phyloP scores from a whole-genome alignment of 2,113 vertebrate genomes.

The Bos indicus region DNA sequence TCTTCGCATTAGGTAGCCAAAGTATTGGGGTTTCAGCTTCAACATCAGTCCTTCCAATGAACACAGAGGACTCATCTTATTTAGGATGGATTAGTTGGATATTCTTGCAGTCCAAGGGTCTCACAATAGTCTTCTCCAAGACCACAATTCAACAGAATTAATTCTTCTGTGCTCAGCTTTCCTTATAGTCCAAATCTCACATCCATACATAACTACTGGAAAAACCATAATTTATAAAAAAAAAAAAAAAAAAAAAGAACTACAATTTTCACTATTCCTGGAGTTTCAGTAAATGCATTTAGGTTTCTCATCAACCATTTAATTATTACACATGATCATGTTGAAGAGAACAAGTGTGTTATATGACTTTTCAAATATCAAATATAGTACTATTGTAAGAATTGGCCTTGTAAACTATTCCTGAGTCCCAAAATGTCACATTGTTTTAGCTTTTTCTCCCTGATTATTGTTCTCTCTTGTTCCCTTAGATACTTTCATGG shows the following conservation, averaged over 20 bases:
- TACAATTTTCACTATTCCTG: neutral
- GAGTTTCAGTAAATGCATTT: fast-evolving
- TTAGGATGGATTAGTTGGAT: neutral
- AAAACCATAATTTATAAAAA: neutral
- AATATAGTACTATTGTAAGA: neutral
- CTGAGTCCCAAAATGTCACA: neutral
- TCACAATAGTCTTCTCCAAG: neutral
- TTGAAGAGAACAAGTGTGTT: neutral
- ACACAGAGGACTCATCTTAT: neutral
- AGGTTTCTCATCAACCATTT: neutral
- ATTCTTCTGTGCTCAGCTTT: neutral
- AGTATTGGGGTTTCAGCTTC: neutral
- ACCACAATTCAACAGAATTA: neutral
- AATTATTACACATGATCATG: neutral
- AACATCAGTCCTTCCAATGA: neutral
- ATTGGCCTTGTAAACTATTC: neutral
- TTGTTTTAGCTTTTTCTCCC: constrained; percentile 1
- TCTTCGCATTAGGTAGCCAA: neutral
- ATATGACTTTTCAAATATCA: constrained; percentile 26
- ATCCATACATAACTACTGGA: neutral
- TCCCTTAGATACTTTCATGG: constrained; percentile 37
- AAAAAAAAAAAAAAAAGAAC: neutral
- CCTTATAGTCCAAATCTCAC: neutral
- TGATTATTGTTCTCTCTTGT: constrained; percentile 62
- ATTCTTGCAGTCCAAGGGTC: neutral